phyloP scores from a whole-genome alignment of 2,113 vertebrate species.

The Pionites leucogaster region DNA sequence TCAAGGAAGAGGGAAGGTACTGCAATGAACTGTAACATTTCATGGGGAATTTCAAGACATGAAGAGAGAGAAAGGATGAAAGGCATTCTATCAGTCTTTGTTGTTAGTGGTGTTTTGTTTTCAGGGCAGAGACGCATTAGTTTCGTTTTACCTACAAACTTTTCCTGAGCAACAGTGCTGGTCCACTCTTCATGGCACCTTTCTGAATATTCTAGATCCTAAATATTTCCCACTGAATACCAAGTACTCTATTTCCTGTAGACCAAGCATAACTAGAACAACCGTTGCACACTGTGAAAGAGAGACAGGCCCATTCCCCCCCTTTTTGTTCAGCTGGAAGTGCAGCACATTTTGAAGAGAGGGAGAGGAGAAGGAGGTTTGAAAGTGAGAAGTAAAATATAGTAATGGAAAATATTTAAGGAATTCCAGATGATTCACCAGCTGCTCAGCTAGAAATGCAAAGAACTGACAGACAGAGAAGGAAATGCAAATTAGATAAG shows the following conservation, averaged over 20 bases:
- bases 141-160: background rate
- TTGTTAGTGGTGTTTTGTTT: no score
- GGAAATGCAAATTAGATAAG: constrained; percentile 55
- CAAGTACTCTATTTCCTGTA: background rate
- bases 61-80: background rate
- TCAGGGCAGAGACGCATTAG: background rate
- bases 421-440: constrained; percentile 33
- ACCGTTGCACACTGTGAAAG: background rate
- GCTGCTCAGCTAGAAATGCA: background rate
- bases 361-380: background rate
- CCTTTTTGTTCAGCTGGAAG: background rate
- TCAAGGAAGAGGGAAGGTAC: background rate
- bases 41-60: background rate
- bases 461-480: constrained; percentile 17
- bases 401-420: constrained; percentile 22
- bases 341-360: background rate
- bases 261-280: background rate
- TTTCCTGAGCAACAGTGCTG: background rate
- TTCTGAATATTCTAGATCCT: background rate
- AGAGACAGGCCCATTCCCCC: background rate
- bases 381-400: background rate
- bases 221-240: background rate
- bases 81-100: background rate
- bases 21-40: background rate
- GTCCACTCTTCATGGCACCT: background rate